Base-by-base conservation (phyloP, 2,113 vertebrate species). In the Micromys minutus region DNA sequence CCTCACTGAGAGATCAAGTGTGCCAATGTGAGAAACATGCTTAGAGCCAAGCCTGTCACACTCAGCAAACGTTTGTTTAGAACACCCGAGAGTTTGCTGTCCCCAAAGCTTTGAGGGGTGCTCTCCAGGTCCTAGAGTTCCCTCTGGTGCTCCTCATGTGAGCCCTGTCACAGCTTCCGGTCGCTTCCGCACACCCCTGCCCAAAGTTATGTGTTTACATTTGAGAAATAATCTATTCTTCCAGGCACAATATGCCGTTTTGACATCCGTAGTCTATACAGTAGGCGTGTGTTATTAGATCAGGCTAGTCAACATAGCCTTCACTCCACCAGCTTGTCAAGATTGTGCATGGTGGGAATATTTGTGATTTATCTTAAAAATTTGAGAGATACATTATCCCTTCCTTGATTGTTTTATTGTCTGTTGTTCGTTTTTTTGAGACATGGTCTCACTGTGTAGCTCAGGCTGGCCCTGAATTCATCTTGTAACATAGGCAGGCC, bases 91-190 rank as follows among this genome's bases (percentile, higher is more conserved):
- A 19, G 45, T 36, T 42, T 92, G 45, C 42, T 5, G 5, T 69
- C 36, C 71, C 8, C 29, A 34, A 36, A 91, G 31, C 36, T 69
- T 39, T 36, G 67, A 59, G 52, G 24, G 42, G 39, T 13, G 74
- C 57, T 7, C 36, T 61, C 31, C 36, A 29, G 75, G 7, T 21
- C 39, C 4, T 21, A 24, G 34, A 17, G 59, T 50, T 85, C 63
- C 39, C 6, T 52, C 74, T 1, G 21, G 2, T 6, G 7, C 2
- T 10, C 26, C 29, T 5, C 8, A 13, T 22, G 90, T 0, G 2
- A 29, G 4, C 42, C 26, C 42, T 47, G 26, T 31, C 29, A 39
- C 15, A 61, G 19, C 50, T 12, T 75, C 61, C 52, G 34, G 29
- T 36, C 75, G n/a, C 45, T 1, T 47, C 11, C 0, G 42, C 7